Evolutionary conservation across 92 coral and sea anemone species (phyloP).

Genomic region (Siderastrea radians): DNA sequence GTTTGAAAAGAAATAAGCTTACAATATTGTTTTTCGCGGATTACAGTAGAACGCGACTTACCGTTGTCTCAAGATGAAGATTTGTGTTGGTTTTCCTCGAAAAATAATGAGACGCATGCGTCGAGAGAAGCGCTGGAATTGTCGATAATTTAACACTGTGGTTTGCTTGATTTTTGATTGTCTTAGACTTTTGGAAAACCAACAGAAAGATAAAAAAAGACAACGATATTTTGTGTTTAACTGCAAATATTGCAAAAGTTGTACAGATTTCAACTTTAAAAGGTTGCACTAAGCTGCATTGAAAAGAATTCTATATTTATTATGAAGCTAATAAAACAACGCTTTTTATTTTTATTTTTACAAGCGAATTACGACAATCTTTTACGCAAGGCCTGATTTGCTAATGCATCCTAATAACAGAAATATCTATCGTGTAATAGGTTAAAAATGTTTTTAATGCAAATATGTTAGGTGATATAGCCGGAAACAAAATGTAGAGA

Average conservation of each 20-base stretch:
- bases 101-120: no score
- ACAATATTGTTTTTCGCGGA: background rate
- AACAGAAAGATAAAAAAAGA: background rate
- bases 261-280: conserved; percentile 32
- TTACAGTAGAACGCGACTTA: background rate
- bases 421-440: background rate
- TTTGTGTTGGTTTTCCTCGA: no score
- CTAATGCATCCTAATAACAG: background rate
- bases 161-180: background rate
- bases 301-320: conserved; percentile 34
- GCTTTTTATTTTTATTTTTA: conserved; percentile 1
- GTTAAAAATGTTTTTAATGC: background rate
- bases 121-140: no score
- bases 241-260: conserved; percentile 26
- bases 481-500: conserved; percentile 35
- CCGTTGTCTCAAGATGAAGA: background rate
- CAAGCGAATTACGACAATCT: background rate
- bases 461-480: conserved; percentile 7
- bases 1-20: background rate
- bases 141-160: background rate
- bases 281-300: conserved; percentile 1
- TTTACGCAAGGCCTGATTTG: conserved; percentile 5
- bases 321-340: conserved; percentile 9
- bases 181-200: background rate
- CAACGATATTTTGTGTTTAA: background rate